Conservation (phyloP, 2,797 vertebrate species). For the Myotis vivesi region DNA sequence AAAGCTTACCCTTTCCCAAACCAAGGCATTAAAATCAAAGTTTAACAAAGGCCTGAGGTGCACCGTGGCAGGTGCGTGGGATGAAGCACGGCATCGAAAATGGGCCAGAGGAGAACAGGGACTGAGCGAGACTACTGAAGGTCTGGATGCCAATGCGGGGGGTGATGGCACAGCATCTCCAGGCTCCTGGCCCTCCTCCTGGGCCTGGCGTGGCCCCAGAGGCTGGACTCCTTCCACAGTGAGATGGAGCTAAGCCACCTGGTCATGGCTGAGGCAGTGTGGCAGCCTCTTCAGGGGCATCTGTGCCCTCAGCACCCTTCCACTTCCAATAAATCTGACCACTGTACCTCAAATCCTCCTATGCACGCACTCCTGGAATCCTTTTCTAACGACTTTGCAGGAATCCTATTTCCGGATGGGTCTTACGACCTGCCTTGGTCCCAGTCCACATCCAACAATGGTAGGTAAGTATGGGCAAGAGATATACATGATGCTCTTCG, state of each 20-base stretch:
- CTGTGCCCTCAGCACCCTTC: background rate
- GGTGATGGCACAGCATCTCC: background rate
- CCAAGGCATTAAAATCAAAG: background rate
- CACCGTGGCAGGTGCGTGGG: background rate
- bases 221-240: background rate
- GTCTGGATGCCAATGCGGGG: background rate
- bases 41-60: background rate
- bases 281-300: background rate
- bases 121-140: background rate
- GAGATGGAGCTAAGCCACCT: background rate
- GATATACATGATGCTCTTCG: background rate
- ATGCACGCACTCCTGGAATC: background rate
- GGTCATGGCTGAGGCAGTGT: background rate
- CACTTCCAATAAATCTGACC: background rate
- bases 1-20: background rate
- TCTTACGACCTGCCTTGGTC: background rate
- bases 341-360: background rate
- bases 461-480: background rate
- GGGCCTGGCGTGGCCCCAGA: background rate
- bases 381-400: background rate
- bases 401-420: background rate
- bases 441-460: background rate
- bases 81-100: rapidly evolving
- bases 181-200: background rate
- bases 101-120: background rate